Evolutionary conservation across 2,113 vertebrate species (phyloP).

Genomic region (Notarius quadriscutis): DNA sequence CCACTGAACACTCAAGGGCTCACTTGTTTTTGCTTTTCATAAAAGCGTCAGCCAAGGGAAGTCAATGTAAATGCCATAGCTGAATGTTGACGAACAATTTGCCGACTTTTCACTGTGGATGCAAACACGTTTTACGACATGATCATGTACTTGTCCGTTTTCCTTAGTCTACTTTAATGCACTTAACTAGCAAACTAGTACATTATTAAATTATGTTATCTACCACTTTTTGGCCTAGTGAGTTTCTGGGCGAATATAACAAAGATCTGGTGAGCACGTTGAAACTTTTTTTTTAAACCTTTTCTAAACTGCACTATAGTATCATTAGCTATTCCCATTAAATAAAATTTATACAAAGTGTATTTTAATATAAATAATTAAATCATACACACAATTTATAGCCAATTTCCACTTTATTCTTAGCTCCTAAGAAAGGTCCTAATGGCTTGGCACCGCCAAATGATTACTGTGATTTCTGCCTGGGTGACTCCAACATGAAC

Average conservation of each 20-base stretch:
- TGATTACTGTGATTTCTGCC: slow-evolving; percentile 97
- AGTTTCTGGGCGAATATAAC: neutral
- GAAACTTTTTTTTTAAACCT: neutral
- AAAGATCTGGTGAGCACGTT: neutral
- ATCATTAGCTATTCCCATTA: neutral
- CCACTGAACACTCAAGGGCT: neutral
- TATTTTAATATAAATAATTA: neutral
- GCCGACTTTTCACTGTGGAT: neutral
- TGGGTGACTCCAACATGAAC: slow-evolving; percentile 95
- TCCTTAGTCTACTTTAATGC: neutral
- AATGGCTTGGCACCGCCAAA: slow-evolving; percentile 92
- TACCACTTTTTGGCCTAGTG: neutral
- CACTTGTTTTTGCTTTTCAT: neutral
- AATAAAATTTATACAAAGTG: neutral
- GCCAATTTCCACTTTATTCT: slow-evolving; percentile 2
- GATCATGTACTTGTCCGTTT: neutral
- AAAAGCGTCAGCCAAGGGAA: neutral
- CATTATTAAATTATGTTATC: neutral
- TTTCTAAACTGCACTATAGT: neutral
- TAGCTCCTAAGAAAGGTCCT: slow-evolving; percentile 89
- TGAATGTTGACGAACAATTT: neutral
- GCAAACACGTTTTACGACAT: neutral
- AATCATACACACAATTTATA: neutral
- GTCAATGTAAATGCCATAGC: neutral
- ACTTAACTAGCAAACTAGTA: neutral